Conservation (phyloP, 2,888 invertebrate species). For the Latrodectus elegans region DNA sequence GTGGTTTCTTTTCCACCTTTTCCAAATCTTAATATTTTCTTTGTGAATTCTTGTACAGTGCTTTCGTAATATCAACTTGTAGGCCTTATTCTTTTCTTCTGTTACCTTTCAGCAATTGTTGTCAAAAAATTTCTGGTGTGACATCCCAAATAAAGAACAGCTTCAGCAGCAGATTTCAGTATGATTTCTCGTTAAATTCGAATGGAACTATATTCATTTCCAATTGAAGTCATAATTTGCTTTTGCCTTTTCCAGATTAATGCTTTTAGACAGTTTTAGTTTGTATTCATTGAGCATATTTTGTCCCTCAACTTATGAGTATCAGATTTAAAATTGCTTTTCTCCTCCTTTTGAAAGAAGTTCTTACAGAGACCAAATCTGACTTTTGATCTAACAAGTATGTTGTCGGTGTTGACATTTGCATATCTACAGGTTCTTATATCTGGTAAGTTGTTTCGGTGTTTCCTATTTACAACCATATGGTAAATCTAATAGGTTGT, state of each 20-base stretch:
- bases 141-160: not conserved
- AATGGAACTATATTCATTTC: not conserved
- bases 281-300: constrained; percentile 16
- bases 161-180: not conserved
- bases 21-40: constrained; percentile 9
- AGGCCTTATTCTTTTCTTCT: not conserved
- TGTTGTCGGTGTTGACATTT: no score
- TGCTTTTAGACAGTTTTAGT: constrained; percentile 14
- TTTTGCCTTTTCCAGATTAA: not conserved
- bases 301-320: not conserved
- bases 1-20: constrained; percentile 10
- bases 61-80: constrained; percentile 6
- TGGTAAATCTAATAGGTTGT: constrained; percentile 18
- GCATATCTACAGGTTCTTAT: constrained; percentile 12
- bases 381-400: no score
- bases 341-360: constrained; percentile 1
- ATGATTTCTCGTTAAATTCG: constrained; percentile 14
- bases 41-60: not conserved
- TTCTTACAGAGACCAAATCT: no score
- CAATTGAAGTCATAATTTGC: no score
- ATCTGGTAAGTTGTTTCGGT: constrained; percentile 4
- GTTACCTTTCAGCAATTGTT: constrained; percentile 1
- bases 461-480: constrained; percentile 16
- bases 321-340: not conserved
- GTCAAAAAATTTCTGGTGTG: constrained; percentile 13